These are phyloP conservation scores for Onychostoma macrolepis DNA, from an alignment of 2,113 vertebrate species.

Conservation along the genomic window DNA sequence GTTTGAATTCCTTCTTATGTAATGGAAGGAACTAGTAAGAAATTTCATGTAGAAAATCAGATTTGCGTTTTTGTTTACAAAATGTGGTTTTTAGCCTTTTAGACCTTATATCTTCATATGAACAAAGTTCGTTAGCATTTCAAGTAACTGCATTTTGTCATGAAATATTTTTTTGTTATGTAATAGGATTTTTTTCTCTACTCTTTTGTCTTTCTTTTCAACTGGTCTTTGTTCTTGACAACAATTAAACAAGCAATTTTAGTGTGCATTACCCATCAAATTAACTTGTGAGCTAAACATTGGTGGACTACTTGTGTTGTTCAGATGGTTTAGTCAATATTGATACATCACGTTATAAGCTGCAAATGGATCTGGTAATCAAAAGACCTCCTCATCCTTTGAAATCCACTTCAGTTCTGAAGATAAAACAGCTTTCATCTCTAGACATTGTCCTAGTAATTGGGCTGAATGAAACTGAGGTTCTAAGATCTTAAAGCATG, in stretches of 20 bases:
- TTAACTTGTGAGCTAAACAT: background rate
- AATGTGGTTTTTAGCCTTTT: background rate
- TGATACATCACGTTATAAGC: constrained; percentile 27
- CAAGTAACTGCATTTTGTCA: background rate
- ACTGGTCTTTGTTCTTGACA: background rate
- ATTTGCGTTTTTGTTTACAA: background rate
- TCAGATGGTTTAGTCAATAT: constrained; percentile 21
- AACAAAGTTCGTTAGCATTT: background rate
- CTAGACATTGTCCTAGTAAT: constrained; percentile 48
- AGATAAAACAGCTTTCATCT: constrained; percentile 53
- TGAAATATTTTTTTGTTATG: background rate
- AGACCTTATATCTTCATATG: background rate
- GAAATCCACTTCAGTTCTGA: constrained; percentile 44
- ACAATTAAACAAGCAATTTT: background rate
- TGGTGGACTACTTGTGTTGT: background rate
- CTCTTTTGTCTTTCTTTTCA: background rate
- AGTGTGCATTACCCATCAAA: background rate
- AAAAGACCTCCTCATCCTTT: constrained; percentile 38
- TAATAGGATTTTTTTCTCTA: background rate
- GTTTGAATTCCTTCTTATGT: background rate
- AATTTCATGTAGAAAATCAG: background rate
- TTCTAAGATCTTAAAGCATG: constrained; percentile 25
- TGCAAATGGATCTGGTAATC: constrained; percentile 17
- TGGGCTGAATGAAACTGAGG: constrained; percentile 42
- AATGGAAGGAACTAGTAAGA: background rate